Base-by-base conservation (phyloP, 2,113 vertebrate species). In the Caranx ignobilis region DNA sequence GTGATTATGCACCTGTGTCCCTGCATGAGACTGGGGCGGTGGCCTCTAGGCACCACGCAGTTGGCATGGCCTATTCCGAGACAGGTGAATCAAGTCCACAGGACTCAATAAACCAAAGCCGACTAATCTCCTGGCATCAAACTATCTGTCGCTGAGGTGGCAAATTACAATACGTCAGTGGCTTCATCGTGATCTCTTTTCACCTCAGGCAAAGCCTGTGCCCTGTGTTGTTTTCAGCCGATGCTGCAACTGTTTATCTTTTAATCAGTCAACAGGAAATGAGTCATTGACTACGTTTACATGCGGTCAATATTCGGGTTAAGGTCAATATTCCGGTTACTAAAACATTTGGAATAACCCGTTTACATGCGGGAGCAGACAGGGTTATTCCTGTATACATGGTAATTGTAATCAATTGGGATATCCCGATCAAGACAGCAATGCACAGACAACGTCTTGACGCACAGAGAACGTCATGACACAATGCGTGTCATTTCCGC, bases 41-140 rank as follows among this genome's bases (percentile, higher is more conserved):
- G 77, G 78, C 80, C 79, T 88, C 69, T 26, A 79, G 77, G 78
- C 73, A 65, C 81, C 2, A 3, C 82, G 48, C 68, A 74, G 79
- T 86, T 88, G 88, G 87, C 76, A 37, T n/a, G 31, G 68, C 54
- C 81, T 76, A 4, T 77, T 75, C 74, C 61, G 21, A 74, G 67
- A 83, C 89, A 93, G 80, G 89, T 92, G 89, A 89, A 80, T 64
- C 47, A 52, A 62, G 56, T 83, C 79, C 79, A 67, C 47, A 2
- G 73, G 83, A 87, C 69, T 79, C 77, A 64, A 68, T 83, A 83
- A 85, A 88, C 68, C 67, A 57, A 87, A 72, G 65, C 79, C 47
- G 26, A 54, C 73, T 91, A 90, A 93, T 89, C 88, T 82, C 39
- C 66, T 87, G 75, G 76, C 78, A 75, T 57, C 31, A 34, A 71